Conservation (phyloP, 2,888 invertebrate genomes). For the Alviniconcha strummeri region DNA sequence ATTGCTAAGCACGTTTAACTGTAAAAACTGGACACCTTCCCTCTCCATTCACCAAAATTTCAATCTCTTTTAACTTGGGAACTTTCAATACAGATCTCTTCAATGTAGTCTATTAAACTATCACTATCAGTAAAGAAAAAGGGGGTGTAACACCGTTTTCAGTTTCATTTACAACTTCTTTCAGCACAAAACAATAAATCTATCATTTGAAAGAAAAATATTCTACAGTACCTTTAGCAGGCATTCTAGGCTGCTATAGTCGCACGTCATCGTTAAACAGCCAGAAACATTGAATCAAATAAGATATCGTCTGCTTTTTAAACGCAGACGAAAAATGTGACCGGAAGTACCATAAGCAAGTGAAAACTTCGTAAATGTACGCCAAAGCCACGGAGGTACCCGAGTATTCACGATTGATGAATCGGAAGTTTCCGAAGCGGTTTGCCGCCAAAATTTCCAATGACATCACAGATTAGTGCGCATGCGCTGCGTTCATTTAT, state of each 20-base stretch:
- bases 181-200: neutral
- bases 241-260: constrained; percentile 23
- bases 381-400: neutral
- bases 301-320: constrained; percentile 14
- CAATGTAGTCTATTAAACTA: no score
- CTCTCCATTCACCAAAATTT: no score
- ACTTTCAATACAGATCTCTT: no score
- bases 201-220: neutral
- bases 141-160: constrained; percentile 4
- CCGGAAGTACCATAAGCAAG: neutral
- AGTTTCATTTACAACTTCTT: no score
- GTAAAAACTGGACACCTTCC: no score
- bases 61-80: no score
- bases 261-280: constrained; percentile 21
- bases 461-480: constrained; percentile 31
- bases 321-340: neutral
- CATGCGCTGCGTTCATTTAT: constrained; percentile 36
- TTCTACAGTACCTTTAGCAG: constrained; percentile 15
- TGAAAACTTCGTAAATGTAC: neutral
- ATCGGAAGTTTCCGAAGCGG: constrained; percentile 17
- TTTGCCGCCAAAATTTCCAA: constrained; percentile 28
- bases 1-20: no score
- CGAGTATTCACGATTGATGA: neutral
- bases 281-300: constrained; percentile 9
- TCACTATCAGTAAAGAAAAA: neutral